phyloP scores from a whole-genome alignment of 2,113 vertebrate genomes.

The sheep (Ovis aries) region DNA sequence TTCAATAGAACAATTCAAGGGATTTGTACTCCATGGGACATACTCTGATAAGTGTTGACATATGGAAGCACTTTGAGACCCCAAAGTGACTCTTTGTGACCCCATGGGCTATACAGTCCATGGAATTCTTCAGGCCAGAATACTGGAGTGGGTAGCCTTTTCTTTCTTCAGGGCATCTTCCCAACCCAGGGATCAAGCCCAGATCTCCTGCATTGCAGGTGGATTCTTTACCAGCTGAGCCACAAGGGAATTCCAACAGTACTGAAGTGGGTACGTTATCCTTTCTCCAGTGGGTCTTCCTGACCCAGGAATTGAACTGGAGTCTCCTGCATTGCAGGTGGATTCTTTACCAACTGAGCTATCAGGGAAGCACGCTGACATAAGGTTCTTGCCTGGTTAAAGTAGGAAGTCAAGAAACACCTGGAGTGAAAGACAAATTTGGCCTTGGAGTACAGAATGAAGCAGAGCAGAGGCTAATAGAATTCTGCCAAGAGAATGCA shows the following conservation, averaged over 20 bases:
- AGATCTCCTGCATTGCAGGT: not conserved
- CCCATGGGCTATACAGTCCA: not conserved
- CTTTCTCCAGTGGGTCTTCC: not conserved
- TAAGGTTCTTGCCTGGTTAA: not conserved
- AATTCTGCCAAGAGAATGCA: too few relatives aligned
- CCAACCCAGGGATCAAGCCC: not conserved
- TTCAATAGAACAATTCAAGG: not conserved
- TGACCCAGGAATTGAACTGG: not conserved
- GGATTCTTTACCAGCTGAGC: not conserved
- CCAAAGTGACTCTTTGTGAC: not conserved
- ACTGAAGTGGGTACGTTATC: not conserved
- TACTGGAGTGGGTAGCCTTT: not conserved
- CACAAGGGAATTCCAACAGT: not conserved
- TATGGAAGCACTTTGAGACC: not conserved
- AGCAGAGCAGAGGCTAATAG: too few relatives aligned
- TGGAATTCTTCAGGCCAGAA: not conserved
- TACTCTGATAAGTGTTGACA: not conserved
- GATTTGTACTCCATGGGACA: not conserved
- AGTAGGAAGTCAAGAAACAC: too few relatives aligned
- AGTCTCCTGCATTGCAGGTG: not conserved
- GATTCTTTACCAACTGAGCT: not conserved
- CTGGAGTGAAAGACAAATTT: too few relatives aligned
- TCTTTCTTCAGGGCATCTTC: not conserved
- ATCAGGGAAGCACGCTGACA: not conserved
- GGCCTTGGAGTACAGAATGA: too few relatives aligned